Base-by-base conservation (phyloP, 2,888 invertebrate genomes). In the Cheilosia soror region DNA sequence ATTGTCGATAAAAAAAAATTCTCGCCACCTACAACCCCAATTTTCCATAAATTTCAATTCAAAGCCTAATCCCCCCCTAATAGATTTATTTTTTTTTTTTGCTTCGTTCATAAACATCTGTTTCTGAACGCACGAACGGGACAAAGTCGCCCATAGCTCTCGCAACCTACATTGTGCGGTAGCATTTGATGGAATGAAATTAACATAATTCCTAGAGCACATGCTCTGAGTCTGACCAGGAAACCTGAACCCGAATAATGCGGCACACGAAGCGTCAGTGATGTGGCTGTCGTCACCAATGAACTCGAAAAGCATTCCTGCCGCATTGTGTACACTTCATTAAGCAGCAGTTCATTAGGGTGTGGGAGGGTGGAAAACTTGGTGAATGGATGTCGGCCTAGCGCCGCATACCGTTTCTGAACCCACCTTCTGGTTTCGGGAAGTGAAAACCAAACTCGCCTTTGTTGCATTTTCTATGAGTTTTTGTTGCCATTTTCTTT, bases 241-340 rank as follows among this genome's bases (percentile, higher is more conserved):
- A 31, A 20, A 27, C 55, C 66, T 44, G 72, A 31, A 68, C 66
- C 66, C 53, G 31, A 78, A 78, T 78, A 77, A 75, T 82, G 78
- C 60, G 71, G 66, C 71, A 77, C 76, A 40, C 49, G 51, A 68
- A 69, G 63, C 53, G 53, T 47, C 55, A 66, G 47, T 73, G 78
- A 57, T 62, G 82, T 72, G 53, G 49, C 62, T 63, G 77, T 77
- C 65, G 15, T 83, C 79, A 20, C 68, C 66, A 73, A 68, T 83
- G 79, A 79, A 73, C 73, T 83, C 73, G 68, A 78, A 69, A 73
- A 73, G 79, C 73, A 83, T 82, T 79, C 73, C 79, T 58, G 53
- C 83, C 79, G 44, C 83, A 83, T 73, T 83, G 83, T 83, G 83
- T 83, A 73, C 83, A 84, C 83, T 83, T 83, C 83, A 84, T 84